Evolutionary conservation across 1,140 invertebrate species (phyloP).

Genomic region (Calephelis virginiensis): DNA sequence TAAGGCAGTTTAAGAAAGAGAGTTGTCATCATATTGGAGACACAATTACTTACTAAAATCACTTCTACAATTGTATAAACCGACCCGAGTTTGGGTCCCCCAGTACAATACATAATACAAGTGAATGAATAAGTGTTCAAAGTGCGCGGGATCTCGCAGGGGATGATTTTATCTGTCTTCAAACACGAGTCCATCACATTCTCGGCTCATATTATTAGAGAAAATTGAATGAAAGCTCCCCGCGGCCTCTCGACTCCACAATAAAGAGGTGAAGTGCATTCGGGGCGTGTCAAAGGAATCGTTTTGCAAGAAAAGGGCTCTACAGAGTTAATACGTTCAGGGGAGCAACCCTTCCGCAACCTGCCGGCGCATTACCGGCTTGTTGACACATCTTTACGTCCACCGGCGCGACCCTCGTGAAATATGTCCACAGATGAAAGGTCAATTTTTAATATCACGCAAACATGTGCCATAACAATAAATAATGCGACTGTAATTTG

Average conservation of each 20-base stretch:
- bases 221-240: constrained; percentile 40
- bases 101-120: constrained; percentile 2
- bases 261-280: constrained; percentile 48
- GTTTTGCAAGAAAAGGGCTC: constrained; percentile 39
- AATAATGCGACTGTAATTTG: neutral
- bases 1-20: neutral
- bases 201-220: constrained; percentile 38
- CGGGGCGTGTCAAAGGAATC: constrained; percentile 50
- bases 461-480: constrained; percentile 16
- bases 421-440: constrained; percentile 26
- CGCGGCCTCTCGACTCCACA: constrained; percentile 33
- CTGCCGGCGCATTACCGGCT: constrained; percentile 45
- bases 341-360: constrained; percentile 48
- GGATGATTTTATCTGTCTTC: constrained; percentile 32
- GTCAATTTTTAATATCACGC: constrained; percentile 20
- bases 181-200: constrained; percentile 37
- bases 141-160: constrained; percentile 18
- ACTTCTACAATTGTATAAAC: neutral
- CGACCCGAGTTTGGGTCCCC: neutral
- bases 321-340: constrained; percentile 49
- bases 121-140: neutral
- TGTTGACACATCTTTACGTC: constrained; percentile 42
- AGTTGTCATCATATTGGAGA: neutral
- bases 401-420: constrained; percentile 6
- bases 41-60: constrained; percentile 14